Percentiles rank a stretch among this genome's conserved stretches.
These are phyloP conservation scores for Gallinago paraguaiae DNA, from an alignment of 2,113 vertebrate genomes.

Conservation along the genomic window DNA sequence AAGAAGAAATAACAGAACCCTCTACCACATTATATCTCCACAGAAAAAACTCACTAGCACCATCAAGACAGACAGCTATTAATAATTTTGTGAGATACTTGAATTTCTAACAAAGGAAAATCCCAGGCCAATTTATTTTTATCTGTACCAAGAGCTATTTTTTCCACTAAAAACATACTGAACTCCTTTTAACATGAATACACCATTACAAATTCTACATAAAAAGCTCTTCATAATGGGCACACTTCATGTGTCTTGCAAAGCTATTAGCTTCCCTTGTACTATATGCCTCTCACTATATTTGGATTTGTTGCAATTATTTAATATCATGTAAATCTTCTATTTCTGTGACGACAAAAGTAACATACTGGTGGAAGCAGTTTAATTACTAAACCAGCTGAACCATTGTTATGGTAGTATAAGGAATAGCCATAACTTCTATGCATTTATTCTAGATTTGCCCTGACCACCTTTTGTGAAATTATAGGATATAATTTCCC, in stretches of 20 bases:
- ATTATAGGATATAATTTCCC: not conserved
- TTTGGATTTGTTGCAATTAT: slow-evolving; percentile 31
- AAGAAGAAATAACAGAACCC: not conserved
- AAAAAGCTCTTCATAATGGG: not conserved
- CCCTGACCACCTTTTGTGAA: not conserved
- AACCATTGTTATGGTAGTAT: not conserved
- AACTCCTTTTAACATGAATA: slow-evolving; percentile 42
- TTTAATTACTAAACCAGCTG: not conserved
- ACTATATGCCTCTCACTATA: not conserved
- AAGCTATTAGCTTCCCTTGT: not conserved
- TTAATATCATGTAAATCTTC: not conserved
- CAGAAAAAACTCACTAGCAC: not conserved
- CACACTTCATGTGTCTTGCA: not conserved
- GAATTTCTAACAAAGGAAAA: slow-evolving; percentile 33
- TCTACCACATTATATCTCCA: not conserved
- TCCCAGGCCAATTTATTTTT: slow-evolving; percentile 18
- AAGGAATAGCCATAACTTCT: not conserved
- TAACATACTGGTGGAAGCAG: not conserved
- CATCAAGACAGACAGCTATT: slow-evolving; percentile 12
- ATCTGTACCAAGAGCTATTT: slow-evolving; percentile 22
- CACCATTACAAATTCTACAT: slow-evolving; percentile 21
- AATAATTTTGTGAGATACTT: slow-evolving; percentile 35
- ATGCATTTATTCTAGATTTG: not conserved
- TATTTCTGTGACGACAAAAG: not conserved
- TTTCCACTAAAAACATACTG: slow-evolving; percentile 30